phyloP scores from a whole-genome alignment of 2,113 vertebrate species.

The Cyanocitta stelleri region DNA sequence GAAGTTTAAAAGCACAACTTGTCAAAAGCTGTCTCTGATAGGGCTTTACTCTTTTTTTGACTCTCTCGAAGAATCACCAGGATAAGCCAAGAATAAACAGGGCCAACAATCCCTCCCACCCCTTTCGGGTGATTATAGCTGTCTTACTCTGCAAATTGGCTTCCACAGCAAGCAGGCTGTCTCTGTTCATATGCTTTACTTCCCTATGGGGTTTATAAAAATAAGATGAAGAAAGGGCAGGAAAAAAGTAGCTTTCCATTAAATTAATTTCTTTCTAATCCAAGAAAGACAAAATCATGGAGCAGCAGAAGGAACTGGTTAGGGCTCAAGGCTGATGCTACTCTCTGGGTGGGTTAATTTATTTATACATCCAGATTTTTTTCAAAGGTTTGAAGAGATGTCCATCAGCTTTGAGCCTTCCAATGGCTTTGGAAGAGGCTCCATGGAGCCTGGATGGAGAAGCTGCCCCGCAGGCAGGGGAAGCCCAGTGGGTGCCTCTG shows the following conservation, averaged over 20 bases:
- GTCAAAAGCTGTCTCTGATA: neutral
- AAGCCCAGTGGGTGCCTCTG: neutral
- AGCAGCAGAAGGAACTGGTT: neutral
- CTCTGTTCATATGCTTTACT: neutral
- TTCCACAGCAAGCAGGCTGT: neutral
- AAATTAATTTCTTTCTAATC: neutral
- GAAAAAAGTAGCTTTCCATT: neutral
- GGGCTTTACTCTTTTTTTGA: neutral
- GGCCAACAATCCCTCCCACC: neutral
- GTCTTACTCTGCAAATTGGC: neutral
- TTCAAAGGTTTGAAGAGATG: neutral
- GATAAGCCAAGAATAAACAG: neutral
- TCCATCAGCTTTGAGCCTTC: neutral
- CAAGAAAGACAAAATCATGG: neutral
- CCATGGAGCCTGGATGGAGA: rapidly evolving
- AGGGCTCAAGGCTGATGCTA: neutral
- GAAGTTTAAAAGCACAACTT: neutral
- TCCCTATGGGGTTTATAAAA: neutral
- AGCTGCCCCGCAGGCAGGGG: rapidly evolving
- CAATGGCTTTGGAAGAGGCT: neutral
- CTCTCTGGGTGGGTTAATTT: neutral
- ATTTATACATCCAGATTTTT: neutral
- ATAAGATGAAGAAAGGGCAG: neutral
- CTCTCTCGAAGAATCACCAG: neutral
- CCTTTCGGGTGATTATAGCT: neutral